phyloP scores from a whole-genome alignment of 2,113 vertebrate species.

The Riparia riparia region DNA sequence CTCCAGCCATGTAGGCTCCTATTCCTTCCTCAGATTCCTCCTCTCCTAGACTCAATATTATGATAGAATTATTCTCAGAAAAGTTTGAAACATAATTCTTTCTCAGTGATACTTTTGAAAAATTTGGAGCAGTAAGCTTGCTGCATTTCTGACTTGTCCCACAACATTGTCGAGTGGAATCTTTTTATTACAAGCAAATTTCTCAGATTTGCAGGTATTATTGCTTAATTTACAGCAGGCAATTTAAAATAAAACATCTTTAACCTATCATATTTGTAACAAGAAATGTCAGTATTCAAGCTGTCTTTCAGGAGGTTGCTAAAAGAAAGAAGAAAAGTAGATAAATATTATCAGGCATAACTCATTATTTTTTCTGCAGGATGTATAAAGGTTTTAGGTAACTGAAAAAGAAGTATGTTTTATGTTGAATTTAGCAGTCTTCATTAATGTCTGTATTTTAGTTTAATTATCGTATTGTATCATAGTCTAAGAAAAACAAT shows the following conservation, averaged over 20 bases:
- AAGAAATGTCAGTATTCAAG: background rate
- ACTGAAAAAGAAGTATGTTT: background rate
- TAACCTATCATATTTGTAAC: background rate
- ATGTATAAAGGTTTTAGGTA: background rate
- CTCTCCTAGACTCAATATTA: background rate
- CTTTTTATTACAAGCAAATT: background rate
- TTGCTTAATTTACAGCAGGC: background rate
- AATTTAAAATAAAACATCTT: background rate
- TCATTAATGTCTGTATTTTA: background rate
- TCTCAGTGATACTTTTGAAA: background rate
- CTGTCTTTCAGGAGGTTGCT: background rate
- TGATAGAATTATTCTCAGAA: background rate
- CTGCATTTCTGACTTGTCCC: background rate
- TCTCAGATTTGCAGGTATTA: background rate
- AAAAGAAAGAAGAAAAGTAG: background rate
- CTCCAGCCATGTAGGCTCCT: background rate
- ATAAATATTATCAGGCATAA: background rate
- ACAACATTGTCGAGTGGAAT: background rate
- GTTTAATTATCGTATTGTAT: background rate
- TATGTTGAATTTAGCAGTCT: background rate
- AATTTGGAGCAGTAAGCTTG: background rate
- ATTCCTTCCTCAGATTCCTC: background rate
- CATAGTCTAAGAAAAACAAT: background rate
- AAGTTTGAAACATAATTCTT: background rate
- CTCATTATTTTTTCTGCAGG: background rate